Evolutionary conservation across 2,113 vertebrate genomes (phyloP).

Genomic region (Fulica atra): DNA sequence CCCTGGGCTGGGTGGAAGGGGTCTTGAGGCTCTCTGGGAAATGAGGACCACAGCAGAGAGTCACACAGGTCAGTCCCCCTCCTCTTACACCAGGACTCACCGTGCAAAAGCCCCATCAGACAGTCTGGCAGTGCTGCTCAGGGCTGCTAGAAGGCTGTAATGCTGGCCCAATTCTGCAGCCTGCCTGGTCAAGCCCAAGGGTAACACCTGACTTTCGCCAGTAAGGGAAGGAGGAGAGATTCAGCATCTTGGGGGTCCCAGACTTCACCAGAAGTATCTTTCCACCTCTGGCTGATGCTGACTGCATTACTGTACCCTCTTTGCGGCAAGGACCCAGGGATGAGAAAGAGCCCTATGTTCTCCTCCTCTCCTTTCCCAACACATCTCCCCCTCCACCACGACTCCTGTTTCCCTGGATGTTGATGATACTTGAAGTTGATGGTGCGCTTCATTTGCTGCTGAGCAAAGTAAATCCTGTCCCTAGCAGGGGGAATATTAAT

Average conservation of each 20-base stretch:
- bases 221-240: not conserved
- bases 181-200: not conserved
- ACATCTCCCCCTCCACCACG: no score
- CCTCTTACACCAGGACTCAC: not conserved
- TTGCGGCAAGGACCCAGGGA: not conserved
- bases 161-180: not conserved
- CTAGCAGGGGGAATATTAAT: conserved; percentile 54
- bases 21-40: not conserved
- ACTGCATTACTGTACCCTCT: not conserved
- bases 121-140: not conserved
- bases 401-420: not conserved
- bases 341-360: not conserved
- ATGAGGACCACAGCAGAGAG: not conserved
- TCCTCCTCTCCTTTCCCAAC: not conserved
- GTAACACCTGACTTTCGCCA: not conserved
- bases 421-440: conserved; percentile 30
- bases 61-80: not conserved
- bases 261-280: not conserved
- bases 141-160: not conserved
- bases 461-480: conserved; percentile 5
- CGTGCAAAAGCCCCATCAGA: not conserved
- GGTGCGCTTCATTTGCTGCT: conserved; percentile 14
- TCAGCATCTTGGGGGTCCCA: not conserved
- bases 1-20: not conserved
- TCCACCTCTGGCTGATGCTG: not conserved